Conservation (phyloP, 2,113 vertebrate genomes). For the Nesoenas mayeri region DNA sequence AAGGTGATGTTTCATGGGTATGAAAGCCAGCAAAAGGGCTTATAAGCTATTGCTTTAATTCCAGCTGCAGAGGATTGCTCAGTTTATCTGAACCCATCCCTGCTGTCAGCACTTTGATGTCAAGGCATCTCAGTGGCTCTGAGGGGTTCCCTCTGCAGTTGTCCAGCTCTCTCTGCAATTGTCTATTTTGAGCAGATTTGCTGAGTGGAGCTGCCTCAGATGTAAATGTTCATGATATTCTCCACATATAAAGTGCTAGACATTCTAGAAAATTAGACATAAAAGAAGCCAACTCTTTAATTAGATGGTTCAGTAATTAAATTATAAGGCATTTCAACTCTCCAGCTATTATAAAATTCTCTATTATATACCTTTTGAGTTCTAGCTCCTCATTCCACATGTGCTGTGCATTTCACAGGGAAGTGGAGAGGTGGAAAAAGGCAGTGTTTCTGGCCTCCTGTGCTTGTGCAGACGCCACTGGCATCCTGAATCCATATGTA, state of each 20-base stretch:
- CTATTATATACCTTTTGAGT: conserved; percentile 13
- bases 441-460: neutral
- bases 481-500: neutral
- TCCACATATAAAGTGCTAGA: neutral
- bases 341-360: neutral
- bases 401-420: neutral
- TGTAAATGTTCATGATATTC: neutral
- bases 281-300: conserved; percentile 21
- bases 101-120: neutral
- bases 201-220: neutral
- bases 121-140: neutral
- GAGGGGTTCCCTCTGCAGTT: neutral
- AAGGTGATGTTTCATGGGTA: neutral
- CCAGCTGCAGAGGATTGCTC: neutral
- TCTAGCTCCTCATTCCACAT: neutral
- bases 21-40: neutral
- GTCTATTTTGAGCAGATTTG: neutral
- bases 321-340: conserved; percentile 34
- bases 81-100: neutral
- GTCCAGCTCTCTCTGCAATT: neutral
- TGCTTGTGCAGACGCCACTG: neutral
- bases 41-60: neutral
- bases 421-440: neutral
- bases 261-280: neutral
- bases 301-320: conserved; percentile 48